These are phyloP conservation scores for Neodontobutis hainanensis DNA, from an alignment of 2,113 vertebrate genomes.

Conservation along the genomic window DNA sequence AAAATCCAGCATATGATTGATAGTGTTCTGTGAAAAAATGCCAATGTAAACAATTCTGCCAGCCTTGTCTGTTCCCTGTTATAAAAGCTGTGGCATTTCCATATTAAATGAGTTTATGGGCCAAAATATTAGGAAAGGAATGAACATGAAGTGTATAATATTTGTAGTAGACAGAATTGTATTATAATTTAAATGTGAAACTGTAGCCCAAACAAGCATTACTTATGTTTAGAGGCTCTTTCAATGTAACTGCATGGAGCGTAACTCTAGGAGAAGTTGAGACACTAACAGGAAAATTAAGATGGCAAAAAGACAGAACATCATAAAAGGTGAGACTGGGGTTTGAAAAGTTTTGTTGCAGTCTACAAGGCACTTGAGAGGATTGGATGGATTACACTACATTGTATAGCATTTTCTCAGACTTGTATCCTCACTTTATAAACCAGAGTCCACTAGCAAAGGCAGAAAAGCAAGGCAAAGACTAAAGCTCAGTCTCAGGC, in stretches of 20 bases:
- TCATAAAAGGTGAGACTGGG: not conserved
- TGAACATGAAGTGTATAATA: not conserved
- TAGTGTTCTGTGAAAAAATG: conserved; percentile 60
- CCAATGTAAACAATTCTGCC: conserved; percentile 55
- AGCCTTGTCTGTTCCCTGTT: conserved; percentile 49
- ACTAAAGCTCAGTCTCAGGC: conserved; percentile 24
- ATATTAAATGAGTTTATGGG: conserved; percentile 49
- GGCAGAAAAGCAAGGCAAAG: conserved; percentile 18
- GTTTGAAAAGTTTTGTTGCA: conserved; percentile 15
- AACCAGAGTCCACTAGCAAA: conserved; percentile 30
- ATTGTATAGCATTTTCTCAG: conserved; percentile 45
- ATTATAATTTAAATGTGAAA: conserved; percentile 35
- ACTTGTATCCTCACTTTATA: conserved; percentile 43
- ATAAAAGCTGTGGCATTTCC: conserved; percentile 52
- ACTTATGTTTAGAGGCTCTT: not conserved
- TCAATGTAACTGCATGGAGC: not conserved
- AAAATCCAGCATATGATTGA: conserved; percentile 63
- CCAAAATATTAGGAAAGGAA: conserved; percentile 25
- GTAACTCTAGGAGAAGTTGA: not conserved
- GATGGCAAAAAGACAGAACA: not conserved
- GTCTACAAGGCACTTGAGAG: not conserved
- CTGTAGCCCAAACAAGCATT: conserved; percentile 8
- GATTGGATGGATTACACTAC: conserved; percentile 24
- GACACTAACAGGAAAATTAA: conserved; percentile 1
- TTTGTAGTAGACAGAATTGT: not conserved